Evolutionary conservation across 2,113 vertebrate genomes (phyloP).

Genomic region (Microcebus tavaratra): DNA sequence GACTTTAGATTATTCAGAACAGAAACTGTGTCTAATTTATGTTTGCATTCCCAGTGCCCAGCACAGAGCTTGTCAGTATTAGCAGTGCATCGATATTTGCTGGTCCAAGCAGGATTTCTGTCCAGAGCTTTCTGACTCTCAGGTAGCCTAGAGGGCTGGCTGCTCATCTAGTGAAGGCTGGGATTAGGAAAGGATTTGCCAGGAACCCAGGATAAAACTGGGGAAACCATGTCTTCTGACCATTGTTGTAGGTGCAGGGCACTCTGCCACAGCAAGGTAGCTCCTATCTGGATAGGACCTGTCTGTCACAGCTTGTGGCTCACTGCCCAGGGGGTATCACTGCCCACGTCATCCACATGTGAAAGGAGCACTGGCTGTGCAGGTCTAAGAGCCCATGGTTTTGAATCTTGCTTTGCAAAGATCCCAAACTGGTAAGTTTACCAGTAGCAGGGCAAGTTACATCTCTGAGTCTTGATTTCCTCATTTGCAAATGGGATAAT

Average conservation of each 20-base stretch:
- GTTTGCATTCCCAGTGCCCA: not conserved
- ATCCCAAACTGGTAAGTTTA: not conserved
- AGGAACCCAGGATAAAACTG: not conserved
- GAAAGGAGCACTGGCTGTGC: not conserved
- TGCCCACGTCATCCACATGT: not conserved
- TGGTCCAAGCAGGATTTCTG: not conserved
- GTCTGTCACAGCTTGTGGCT: too few relatives aligned
- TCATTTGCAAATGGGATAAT: not conserved
- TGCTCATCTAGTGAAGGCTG: not conserved
- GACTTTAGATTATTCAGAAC: constrained; percentile 4
- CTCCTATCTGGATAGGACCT: not conserved
- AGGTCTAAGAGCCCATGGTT: not conserved
- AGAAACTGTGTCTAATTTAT: not conserved
- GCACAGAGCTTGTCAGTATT: not conserved
- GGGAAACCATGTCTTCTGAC: not conserved
- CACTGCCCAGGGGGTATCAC: not conserved
- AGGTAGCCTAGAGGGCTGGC: not conserved
- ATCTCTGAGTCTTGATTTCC: constrained; percentile 14
- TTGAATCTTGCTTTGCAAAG: constrained; percentile 40
- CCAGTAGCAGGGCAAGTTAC: not conserved
- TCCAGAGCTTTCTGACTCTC: not conserved
- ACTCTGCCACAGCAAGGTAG: not conserved
- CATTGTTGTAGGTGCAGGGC: not conserved
- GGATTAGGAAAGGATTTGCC: not conserved
- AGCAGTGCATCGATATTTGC: not conserved